A percentile compares a stretch with the other conserved stretches of the same genome.
These are phyloP conservation scores for Cranoglanis bouderius DNA, from an alignment of 2,113 vertebrate genomes.

Conservation along the genomic window DNA sequence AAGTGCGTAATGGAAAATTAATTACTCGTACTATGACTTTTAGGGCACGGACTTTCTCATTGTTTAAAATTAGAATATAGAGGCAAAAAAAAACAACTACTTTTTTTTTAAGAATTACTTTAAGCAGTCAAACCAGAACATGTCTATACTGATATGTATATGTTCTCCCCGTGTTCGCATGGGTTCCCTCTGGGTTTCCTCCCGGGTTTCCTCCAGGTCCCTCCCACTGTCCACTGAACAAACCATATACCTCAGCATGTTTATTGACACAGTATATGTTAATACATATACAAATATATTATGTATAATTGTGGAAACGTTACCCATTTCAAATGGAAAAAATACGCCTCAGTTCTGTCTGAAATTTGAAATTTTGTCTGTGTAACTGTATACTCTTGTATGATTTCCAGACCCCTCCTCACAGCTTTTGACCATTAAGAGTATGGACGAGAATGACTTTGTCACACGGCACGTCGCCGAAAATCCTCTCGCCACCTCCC, in stretches of 20 bases:
- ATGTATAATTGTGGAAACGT: not conserved
- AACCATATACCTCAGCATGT: not conserved
- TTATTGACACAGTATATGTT: no score
- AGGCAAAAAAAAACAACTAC: no score
- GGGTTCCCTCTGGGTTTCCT: no score
- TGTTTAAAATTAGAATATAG: no score
- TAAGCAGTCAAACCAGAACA: no score
- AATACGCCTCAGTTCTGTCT: not conserved
- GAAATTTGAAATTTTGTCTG: not conserved
- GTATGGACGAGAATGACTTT: constrained; percentile 88
- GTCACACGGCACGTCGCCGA: constrained; percentile 77
- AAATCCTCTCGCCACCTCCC: constrained; percentile 81
- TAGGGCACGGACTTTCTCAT: no score
- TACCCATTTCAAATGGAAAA: not conserved
- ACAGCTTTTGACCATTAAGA: constrained; percentile 79
- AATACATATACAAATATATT: not conserved
- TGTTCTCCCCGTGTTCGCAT: not conserved
- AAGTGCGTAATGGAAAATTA: no score
- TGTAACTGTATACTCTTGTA: not conserved
- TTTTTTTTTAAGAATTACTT: no score
- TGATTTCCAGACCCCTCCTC: constrained; percentile 76
- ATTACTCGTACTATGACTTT: no score
- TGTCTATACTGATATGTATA: no score
- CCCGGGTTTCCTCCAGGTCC: no score
- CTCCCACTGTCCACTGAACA: not conserved